Evolutionary conservation across 1,140 invertebrate genomes (phyloP), one percentile per base, ranked within the genome.

Genomic region (Anoplolepis gracilipes): DNA sequence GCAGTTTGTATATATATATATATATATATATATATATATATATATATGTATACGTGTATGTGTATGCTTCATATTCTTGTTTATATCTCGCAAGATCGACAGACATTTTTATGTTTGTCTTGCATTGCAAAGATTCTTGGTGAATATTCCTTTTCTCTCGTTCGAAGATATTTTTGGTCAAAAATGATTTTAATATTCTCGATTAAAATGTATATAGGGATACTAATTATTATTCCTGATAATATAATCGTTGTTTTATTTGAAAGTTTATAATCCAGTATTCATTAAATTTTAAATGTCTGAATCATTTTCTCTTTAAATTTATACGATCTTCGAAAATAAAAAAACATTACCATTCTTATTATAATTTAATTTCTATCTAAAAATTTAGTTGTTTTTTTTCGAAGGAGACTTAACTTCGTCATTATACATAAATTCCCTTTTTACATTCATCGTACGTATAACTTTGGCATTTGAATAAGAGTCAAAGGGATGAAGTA

Each of bases 1-100:
- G 19, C 36, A 25, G 6, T 11, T 36, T 42, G 7, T 46, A 16
- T 46, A 16, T 16, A 13, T 46, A 3, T 46, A 3, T 46, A 3
- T 46, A 11, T 55, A 59, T 19, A 33, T 6, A 46, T 46, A 13
- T 46, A 46, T 46, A 3, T 46, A 13, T 46, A 10, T 42, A 11
- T 46, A 11, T 55, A 59, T n/a, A n/a, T n/a, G n/a, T n/a, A n/a
- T n/a, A n/a, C n/a, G n/a, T n/a, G n/a, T n/a, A n/a, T n/a, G n/a
- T n/a, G n/a, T n/a, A n/a, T n/a, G n/a, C n/a, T 55, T 81, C 30
- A 65, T 81, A 46, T 46, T 16, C 42, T 46, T 16, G 42, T 46
- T n/a, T 46, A 46, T 81, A 81, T 72, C 65, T 72, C 36, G 53
- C 65, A 53, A 42, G 65, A 81, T 81, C 53, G 49, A 57, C 78